phyloP scores from a whole-genome alignment of 53 echinoderm and acorn worm species.

The Echinometra lucunter region DNA sequence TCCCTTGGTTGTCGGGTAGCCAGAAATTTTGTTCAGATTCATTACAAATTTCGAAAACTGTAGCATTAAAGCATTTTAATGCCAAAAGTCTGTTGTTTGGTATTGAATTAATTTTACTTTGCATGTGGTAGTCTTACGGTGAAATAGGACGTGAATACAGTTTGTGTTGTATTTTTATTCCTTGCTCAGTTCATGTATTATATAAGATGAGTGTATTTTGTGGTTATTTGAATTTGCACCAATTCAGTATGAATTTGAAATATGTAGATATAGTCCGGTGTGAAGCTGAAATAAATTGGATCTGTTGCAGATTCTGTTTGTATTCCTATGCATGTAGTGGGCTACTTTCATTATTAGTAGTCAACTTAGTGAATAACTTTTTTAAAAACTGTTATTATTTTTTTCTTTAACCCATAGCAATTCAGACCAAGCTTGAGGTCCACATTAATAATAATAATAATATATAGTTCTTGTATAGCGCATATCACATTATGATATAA shows the following conservation, averaged over 20 bases:
- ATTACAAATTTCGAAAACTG: not conserved
- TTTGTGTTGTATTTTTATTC: not conserved
- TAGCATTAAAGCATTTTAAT: not conserved
- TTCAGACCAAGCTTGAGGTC: no score
- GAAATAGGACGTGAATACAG: not conserved
- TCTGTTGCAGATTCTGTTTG: not conserved
- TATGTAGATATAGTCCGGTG: not conserved
- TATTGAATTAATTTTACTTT: not conserved
- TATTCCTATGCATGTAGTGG: not conserved
- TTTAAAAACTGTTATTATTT: no score
- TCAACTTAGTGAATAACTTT: no score
- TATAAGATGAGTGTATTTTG: not conserved
- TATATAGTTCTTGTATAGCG: no score
- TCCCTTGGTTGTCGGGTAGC: no score
- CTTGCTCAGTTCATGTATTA: not conserved
- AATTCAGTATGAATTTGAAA: not conserved
- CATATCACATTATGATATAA: no score
- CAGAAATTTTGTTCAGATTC: not conserved
- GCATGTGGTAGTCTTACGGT: not conserved
- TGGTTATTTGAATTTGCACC: not conserved
- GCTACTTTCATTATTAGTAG: no score
- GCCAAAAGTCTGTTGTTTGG: no score
- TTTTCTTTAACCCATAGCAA: no score
- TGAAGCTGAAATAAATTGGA: slow-evolving; percentile 1
- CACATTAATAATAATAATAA: no score